A percentile compares a stretch with the other conserved stretches of the same genome.
Conservation (phyloP, 2,888 invertebrate species). For the Drosophila siamana region DNA sequence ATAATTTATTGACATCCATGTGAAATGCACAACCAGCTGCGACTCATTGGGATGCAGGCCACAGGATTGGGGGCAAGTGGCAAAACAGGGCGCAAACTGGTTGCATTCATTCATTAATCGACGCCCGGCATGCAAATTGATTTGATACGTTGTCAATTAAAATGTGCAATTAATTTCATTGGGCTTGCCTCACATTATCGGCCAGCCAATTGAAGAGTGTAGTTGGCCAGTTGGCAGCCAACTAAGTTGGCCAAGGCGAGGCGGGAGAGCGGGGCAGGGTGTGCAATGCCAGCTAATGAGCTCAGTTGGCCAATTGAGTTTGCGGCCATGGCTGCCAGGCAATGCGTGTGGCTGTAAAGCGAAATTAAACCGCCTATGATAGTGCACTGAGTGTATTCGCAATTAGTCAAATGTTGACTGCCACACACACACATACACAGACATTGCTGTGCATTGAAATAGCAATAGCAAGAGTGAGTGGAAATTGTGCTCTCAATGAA, state of each 20-base stretch:
- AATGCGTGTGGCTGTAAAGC: slow-evolving; percentile 19
- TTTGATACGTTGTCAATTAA: slow-evolving; percentile 81
- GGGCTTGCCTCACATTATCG: slow-evolving; percentile 69
- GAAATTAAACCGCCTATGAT: slow-evolving; percentile 69
- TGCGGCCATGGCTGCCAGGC: slow-evolving; percentile 55
- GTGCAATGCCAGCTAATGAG: slow-evolving; percentile 68
- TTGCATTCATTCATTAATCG: slow-evolving; percentile 70
- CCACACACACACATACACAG: slow-evolving; percentile 30
- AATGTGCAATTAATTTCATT: slow-evolving; percentile 82
- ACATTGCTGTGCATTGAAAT: slow-evolving; percentile 33
- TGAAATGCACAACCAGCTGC: slow-evolving; percentile 27
- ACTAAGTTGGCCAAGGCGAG: not conserved
- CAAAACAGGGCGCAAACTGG: slow-evolving; percentile 21
- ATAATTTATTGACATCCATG: slow-evolving; percentile 64
- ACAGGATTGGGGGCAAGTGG: slow-evolving; percentile 30
- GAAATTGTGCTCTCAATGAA: no score
- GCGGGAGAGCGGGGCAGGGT: not conserved
- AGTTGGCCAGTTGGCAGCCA: slow-evolving; percentile 9
- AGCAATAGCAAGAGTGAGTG: slow-evolving; percentile 21
- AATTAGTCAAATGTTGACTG: slow-evolving; percentile 75
- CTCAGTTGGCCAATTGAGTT: slow-evolving; percentile 73
- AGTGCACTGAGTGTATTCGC: slow-evolving; percentile 51
- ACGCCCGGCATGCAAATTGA: slow-evolving; percentile 72
- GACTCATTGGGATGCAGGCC: slow-evolving; percentile 56
- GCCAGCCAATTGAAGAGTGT: slow-evolving; percentile 36